These are phyloP conservation scores for Cheilosia vernalis DNA, from an alignment of 2,888 invertebrate species.

Conservation along the genomic window DNA sequence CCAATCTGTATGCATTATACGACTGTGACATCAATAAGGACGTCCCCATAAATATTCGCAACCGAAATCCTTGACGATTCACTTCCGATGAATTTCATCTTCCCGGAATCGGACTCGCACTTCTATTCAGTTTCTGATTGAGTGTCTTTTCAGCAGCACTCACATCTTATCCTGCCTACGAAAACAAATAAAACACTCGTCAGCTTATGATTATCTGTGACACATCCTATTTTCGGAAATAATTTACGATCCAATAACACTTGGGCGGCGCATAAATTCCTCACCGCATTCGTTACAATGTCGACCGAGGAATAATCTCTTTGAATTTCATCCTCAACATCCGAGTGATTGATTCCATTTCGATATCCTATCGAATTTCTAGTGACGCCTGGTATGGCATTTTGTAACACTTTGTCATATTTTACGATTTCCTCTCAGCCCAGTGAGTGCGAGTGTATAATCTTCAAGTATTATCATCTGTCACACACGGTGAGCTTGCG, in stretches of 20 bases:
- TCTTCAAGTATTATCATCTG: slow-evolving; percentile 30
- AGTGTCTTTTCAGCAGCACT: background rate
- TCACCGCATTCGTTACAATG: slow-evolving; percentile 44
- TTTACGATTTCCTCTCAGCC: slow-evolving; percentile 40
- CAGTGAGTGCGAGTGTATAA: background rate
- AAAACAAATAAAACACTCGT: slow-evolving; percentile 45
- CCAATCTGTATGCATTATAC: too few relatives aligned
- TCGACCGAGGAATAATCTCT: slow-evolving; percentile 58
- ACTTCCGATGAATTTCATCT: too few relatives aligned
- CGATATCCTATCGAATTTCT: slow-evolving; percentile 53
- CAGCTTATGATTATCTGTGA: slow-evolving; percentile 51
- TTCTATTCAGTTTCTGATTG: background rate
- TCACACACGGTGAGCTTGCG: slow-evolving; percentile 17
- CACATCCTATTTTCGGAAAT: slow-evolving; percentile 46
- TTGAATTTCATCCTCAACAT: slow-evolving; percentile 39
- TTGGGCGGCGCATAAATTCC: slow-evolving; percentile 23
- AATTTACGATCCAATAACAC: slow-evolving; percentile 67
- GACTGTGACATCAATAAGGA: too few relatives aligned
- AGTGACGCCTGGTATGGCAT: background rate
- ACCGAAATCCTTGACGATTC: too few relatives aligned
- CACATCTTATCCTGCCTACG: slow-evolving; percentile 2
- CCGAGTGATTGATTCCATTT: slow-evolving; percentile 67
- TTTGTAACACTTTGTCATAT: slow-evolving; percentile 57
- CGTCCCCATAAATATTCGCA: too few relatives aligned
- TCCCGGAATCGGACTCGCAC: background rate